phyloP scores from a whole-genome alignment of 2,888 invertebrate genomes.

The Hirtodrosophila alboralis region DNA sequence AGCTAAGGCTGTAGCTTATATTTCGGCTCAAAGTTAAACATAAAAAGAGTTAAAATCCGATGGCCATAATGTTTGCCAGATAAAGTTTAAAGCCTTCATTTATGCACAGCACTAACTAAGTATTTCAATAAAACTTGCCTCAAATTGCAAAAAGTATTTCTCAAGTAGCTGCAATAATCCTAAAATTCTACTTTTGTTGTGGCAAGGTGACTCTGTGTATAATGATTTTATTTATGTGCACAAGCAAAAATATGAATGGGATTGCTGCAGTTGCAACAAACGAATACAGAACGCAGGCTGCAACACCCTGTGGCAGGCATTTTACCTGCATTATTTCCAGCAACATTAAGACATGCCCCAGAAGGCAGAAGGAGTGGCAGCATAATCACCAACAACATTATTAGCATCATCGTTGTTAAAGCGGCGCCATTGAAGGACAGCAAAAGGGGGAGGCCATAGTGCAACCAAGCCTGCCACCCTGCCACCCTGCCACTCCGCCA shows the following conservation, averaged over 20 bases:
- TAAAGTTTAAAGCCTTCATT: no score
- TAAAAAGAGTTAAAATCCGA: no score
- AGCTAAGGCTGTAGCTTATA: no score
- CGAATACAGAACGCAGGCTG: background rate
- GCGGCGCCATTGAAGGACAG: constrained; percentile 18
- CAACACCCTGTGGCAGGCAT: constrained; percentile 25
- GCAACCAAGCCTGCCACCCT: constrained; percentile 3
- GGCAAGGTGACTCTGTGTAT: background rate
- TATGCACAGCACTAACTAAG: no score
- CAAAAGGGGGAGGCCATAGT: constrained; percentile 13
- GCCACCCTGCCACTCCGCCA: constrained; percentile 2
- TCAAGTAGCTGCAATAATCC: background rate
- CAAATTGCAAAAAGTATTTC: background rate
- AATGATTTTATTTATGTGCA: constrained; percentile 9
- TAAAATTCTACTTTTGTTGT: background rate
- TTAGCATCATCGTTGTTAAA: constrained; percentile 31
- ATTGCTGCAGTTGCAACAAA: constrained; percentile 16
- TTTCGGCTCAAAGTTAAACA: no score
- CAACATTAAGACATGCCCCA: constrained; percentile 22
- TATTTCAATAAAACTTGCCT: no score
- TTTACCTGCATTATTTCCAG: constrained; percentile 21
- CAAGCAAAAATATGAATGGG: constrained; percentile 25
- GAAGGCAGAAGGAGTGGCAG: constrained; percentile 16
- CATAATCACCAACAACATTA: constrained; percentile 46
- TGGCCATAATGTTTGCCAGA: no score